A percentile compares a stretch with the other conserved stretches of the same genome.
Conservation (phyloP, 2,888 invertebrate genomes). For the Chrysina gloriosa region DNA sequence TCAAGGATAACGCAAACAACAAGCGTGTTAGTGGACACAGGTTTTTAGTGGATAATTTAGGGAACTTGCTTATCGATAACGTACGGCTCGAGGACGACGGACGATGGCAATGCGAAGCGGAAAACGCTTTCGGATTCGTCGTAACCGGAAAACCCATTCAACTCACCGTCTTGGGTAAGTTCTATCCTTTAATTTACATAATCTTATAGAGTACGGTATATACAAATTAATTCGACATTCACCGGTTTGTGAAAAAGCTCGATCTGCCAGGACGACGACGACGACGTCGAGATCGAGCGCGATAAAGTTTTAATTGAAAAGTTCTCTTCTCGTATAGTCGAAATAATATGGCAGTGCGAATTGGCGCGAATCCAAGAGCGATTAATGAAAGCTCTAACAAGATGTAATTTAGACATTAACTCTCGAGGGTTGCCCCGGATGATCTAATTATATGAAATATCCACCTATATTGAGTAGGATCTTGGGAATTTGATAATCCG, state of each 20-base stretch:
- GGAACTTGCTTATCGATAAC: constrained; percentile 69
- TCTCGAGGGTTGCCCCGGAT: constrained; percentile 13
- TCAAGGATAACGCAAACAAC: constrained; percentile 63
- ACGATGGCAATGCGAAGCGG: constrained; percentile 77
- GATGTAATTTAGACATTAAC: constrained; percentile 34
- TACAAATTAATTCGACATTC: no score
- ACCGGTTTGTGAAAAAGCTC: no score
- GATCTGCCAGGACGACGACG: not conserved
- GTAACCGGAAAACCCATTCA: constrained; percentile 75
- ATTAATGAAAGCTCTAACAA: constrained; percentile 27
- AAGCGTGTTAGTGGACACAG: constrained; percentile 64
- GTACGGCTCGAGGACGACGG: constrained; percentile 76
- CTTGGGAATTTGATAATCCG: constrained; percentile 32
- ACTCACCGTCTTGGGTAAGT: constrained; percentile 75
- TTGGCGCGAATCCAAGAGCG: constrained; percentile 27
- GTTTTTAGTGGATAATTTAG: constrained; percentile 65
- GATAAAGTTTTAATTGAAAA: constrained; percentile 24
- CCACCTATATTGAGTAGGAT: constrained; percentile 15
- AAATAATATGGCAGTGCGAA: not conserved
- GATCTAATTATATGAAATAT: constrained; percentile 34
- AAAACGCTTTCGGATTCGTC: constrained; percentile 72
- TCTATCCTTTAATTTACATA: no score
- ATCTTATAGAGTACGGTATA: not conserved
- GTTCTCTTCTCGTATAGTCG: not conserved
- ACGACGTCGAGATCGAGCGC: not conserved